Evolutionary conservation across 2,797 vertebrate species (phyloP).

Genomic region (Tinamus major): DNA sequence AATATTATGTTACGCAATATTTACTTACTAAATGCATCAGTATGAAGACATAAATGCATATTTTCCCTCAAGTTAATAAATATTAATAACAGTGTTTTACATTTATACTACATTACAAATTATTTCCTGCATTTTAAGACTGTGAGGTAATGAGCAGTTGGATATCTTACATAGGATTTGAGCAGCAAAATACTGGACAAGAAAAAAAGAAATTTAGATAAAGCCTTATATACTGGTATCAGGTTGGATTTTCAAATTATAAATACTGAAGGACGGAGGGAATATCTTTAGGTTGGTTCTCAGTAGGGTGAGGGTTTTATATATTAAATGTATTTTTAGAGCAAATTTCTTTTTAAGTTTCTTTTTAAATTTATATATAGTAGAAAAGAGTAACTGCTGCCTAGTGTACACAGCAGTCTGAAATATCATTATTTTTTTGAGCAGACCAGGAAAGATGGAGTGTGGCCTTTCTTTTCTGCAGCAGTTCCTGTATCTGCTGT

Average conservation of each 20-base stretch:
- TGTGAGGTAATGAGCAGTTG: background rate
- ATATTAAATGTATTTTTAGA: background rate
- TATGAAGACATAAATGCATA: background rate
- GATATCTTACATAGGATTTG: background rate
- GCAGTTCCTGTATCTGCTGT: background rate
- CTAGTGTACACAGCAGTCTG: background rate
- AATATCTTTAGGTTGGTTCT: background rate
- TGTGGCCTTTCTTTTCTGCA: background rate
- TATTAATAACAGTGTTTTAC: background rate
- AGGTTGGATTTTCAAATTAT: background rate
- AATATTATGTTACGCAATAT: background rate
- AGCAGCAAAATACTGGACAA: background rate
- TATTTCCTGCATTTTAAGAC: background rate
- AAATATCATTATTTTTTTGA: background rate
- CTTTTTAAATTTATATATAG: background rate
- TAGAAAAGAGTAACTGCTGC: background rate
- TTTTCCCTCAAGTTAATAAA: constrained; percentile 17
- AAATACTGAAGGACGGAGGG: background rate
- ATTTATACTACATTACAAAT: background rate
- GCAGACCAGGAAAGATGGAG: background rate
- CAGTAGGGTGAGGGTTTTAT: background rate
- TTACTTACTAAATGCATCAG: background rate
- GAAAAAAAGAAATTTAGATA: background rate
- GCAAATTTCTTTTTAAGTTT: background rate
- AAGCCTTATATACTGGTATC: background rate